Evolutionary conservation across 2,113 vertebrate species (phyloP).

Genomic region (Craseonycteris thonglongyai): DNA sequence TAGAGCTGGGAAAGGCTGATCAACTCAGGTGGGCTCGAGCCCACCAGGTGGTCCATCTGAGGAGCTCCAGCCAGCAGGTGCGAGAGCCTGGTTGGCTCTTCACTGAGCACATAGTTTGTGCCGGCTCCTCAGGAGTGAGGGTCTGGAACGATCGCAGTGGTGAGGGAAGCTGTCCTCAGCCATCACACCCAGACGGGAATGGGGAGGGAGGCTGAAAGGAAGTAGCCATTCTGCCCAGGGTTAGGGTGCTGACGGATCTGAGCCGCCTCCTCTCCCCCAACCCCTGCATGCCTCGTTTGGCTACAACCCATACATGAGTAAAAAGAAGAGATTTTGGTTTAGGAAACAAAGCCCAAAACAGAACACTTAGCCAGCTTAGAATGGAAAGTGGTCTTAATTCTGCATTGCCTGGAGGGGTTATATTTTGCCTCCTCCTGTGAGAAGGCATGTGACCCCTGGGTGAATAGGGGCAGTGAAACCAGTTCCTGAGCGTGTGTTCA

Average conservation of each 20-base stretch:
- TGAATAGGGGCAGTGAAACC: slow-evolving; percentile 46
- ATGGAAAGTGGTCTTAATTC: background rate
- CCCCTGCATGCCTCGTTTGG: background rate
- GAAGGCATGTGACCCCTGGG: background rate
- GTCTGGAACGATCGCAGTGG: background rate
- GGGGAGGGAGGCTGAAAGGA: background rate
- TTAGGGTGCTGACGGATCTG: too few species aligned
- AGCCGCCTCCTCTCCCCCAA: too few species aligned
- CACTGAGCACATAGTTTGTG: background rate
- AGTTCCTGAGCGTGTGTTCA: slow-evolving; percentile 31
- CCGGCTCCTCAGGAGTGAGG: background rate
- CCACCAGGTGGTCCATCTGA: background rate
- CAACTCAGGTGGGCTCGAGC: background rate
- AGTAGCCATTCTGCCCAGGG: background rate
- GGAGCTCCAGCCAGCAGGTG: rapidly evolving
- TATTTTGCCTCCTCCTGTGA: background rate
- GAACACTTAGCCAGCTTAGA: background rate
- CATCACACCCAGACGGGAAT: background rate
- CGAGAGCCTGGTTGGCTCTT: background rate
- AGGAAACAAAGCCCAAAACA: background rate
- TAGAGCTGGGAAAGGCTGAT: background rate
- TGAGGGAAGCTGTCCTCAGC: background rate
- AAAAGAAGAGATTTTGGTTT: background rate
- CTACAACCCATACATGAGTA: background rate
- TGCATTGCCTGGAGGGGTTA: background rate